Conservation (phyloP, 2,797 vertebrate species). For the Pelodytes ibericus region DNA sequence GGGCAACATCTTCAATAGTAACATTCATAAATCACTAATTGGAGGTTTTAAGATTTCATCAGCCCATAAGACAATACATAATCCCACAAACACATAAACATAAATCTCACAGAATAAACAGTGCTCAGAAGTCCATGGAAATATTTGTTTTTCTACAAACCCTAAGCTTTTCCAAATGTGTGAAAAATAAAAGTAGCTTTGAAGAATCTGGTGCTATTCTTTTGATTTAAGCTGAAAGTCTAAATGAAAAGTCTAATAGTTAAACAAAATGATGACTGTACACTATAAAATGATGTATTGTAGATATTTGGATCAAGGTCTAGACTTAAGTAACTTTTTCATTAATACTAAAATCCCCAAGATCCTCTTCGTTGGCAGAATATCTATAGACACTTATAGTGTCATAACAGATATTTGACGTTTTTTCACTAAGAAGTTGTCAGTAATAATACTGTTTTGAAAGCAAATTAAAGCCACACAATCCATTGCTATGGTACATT, state of each 20-base stretch:
- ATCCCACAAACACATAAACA: constrained; percentile 43
- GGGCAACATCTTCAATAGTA: constrained; percentile 25
- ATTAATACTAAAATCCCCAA: constrained; percentile 60
- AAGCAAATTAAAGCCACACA: neutral
- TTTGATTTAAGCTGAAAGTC: constrained; percentile 22
- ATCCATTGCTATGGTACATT: neutral
- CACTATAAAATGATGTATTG: constrained; percentile 44
- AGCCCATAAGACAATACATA: constrained; percentile 23
- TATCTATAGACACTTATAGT: constrained; percentile 36
- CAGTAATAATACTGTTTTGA: constrained; percentile 18
- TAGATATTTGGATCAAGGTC: constrained; percentile 47
- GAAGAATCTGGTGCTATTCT: constrained; percentile 16
- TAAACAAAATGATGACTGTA: constrained; percentile 41
- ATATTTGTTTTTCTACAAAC: constrained; percentile 45
- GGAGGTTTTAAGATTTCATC: constrained; percentile 8
- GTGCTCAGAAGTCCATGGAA: constrained; percentile 18
- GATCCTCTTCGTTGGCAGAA: constrained; percentile 56
- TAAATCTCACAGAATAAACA: constrained; percentile 40
- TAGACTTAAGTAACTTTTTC: constrained; percentile 60
- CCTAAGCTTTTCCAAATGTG: constrained; percentile 37
- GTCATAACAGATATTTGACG: constrained; percentile 55
- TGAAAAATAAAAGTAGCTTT: constrained; percentile 42
- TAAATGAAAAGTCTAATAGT: constrained; percentile 8
- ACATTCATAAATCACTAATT: constrained; percentile 40
- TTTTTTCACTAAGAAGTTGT: neutral